These are phyloP conservation scores for Myrmophylax atrothorax DNA, from an alignment of 2,113 vertebrate genomes.

Conservation along the genomic window DNA sequence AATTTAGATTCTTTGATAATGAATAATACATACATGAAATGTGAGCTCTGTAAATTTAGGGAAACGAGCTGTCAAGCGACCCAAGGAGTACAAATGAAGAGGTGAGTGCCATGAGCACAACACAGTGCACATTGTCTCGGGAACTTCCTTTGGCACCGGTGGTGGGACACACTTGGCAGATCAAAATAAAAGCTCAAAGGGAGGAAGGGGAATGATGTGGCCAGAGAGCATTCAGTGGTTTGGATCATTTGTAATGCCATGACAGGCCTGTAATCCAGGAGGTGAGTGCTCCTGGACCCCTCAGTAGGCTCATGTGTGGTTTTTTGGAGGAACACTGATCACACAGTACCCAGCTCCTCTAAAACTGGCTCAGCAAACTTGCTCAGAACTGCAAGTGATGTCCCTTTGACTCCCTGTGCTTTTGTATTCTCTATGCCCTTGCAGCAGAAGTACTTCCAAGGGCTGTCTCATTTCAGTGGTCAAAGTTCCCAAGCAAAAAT, in stretches of 20 bases:
- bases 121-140: conserved; percentile 31
- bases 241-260: neutral
- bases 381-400: neutral
- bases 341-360: neutral
- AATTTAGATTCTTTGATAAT: conserved; percentile 12
- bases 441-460: neutral
- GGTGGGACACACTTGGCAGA: conserved; percentile 33
- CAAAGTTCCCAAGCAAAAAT: neutral
- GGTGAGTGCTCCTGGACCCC: neutral
- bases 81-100: neutral
- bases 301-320: neutral
- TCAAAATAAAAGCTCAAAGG: conserved; percentile 50
- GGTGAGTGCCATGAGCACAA: neutral
- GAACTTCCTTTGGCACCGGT: conserved; percentile 52
- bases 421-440: rapidly evolving
- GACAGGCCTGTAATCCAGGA: neutral
- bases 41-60: conserved; percentile 12
- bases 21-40: conserved; percentile 30
- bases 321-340: rapidly evolving
- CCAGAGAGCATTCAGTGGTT: neutral
- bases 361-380: neutral
- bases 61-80: conserved; percentile 26
- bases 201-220: neutral
- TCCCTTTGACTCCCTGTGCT: neutral
- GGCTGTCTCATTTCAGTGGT: neutral